A percentile compares a stretch with the other conserved stretches of the same genome.
These are phyloP conservation scores for Fragum whitleyi DNA, from an alignment of 2,888 invertebrate genomes.

Conservation along the genomic window DNA sequence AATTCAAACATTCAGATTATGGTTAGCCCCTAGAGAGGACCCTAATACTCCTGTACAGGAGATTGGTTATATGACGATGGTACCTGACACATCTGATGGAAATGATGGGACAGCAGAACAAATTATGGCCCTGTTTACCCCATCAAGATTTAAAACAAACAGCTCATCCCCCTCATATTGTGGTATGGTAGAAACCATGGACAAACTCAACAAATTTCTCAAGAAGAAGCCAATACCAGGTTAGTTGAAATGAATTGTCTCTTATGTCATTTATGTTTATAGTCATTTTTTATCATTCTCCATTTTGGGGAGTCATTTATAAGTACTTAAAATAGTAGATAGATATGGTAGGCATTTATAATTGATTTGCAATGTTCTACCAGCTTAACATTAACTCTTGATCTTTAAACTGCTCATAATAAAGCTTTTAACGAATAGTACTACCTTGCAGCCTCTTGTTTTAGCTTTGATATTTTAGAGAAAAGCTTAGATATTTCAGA, in stretches of 20 bases:
- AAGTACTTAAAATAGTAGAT: too few relatives aligned
- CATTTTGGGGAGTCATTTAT: too few relatives aligned
- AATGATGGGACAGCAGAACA: slow-evolving; percentile 25
- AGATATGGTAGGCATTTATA: too few relatives aligned
- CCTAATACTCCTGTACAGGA: slow-evolving; percentile 60
- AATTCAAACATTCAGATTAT: too few relatives aligned
- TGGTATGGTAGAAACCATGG: slow-evolving; percentile 65
- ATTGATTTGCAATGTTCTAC: too few relatives aligned
- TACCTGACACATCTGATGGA: slow-evolving; percentile 62
- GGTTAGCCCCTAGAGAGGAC: slow-evolving; percentile 68
- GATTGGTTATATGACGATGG: slow-evolving; percentile 69
- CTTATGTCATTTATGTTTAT: background rate
- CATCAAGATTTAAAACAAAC: slow-evolving; percentile 25
- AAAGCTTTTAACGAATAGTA: too few relatives aligned
- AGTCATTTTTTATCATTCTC: too few relatives aligned
- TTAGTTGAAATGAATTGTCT: slow-evolving; percentile 29
- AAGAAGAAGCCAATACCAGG: slow-evolving; percentile 74
- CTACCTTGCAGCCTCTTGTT: too few relatives aligned
- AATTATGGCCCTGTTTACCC: slow-evolving; percentile 43
- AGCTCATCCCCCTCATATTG: slow-evolving; percentile 48
- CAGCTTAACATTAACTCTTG: too few relatives aligned
- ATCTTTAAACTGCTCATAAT: too few relatives aligned
- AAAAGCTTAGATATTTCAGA: too few relatives aligned
- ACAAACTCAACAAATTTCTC: slow-evolving; percentile 66
- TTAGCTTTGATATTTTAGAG: too few relatives aligned